Base-by-base conservation (phyloP, 2,797 vertebrate genomes). In the Otolemur crassicaudatus region DNA sequence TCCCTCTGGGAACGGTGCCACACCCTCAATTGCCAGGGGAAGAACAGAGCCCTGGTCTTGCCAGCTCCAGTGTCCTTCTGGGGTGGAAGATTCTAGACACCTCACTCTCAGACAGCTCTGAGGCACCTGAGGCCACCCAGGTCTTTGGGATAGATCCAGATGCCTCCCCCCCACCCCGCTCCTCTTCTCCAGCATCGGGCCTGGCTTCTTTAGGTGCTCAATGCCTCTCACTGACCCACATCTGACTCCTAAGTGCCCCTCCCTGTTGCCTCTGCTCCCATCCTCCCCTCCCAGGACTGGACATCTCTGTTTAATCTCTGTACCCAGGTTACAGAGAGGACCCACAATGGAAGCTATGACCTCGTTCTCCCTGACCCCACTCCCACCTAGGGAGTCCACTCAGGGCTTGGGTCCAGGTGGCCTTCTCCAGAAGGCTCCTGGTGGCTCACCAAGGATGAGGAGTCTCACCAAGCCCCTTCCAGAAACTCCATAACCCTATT, bases 21-120 rank as follows among this genome's bases (percentile, higher is more conserved):
- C 6, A 0, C 43, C 31, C 29, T n/a, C 43, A 31, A 16, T 49
- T 67, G 22, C 23, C 0, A 9, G 29, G 20, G 29, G 29, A 49
- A 20, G 43, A 12, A 61, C 31, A 82, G 81, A 37, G 67, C 43
- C 43, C 82, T 53, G 27, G 31, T 85, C 46, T 53, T 23, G 0
- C 13, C 22, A 27, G 65, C n/a, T 69, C 65, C 29, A 31, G 17
- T 46, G 37, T 84, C 61, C 40, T n/a, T 43, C 81, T 49, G 20
- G 40, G 61, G 29, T 25, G 43, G 40, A 46, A 29, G 40, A 22
- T 40, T 67, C 29, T 23, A 40, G 27, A 46, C 27, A 83, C 40
- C 31, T 23, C 31, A 10, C 43, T 7, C 63, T 34, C 82, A 58
- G 19, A 13, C 4, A 10, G 46, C 13, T 67, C 29, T 49, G 20